Conservation (phyloP, 2,888 invertebrate species). For the Marronus borbonicus region DNA sequence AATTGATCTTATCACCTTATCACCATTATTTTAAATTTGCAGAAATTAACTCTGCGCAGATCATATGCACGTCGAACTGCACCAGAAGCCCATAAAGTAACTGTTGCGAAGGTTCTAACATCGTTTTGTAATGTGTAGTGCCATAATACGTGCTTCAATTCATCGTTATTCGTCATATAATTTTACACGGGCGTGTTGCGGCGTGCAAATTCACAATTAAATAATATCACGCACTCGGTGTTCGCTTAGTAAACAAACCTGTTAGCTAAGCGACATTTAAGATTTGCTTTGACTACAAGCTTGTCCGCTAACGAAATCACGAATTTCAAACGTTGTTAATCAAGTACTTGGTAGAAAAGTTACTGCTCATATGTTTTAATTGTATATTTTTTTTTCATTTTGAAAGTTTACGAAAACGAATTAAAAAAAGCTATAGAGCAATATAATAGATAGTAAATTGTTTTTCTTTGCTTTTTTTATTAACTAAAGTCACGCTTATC, state of each 20-base stretch:
- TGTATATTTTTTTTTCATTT: too few relatives aligned
- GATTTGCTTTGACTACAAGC: conserved; percentile 3
- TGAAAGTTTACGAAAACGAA: too few relatives aligned
- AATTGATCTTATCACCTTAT: conserved; percentile 3
- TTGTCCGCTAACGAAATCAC: neutral
- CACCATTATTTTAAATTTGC: conserved; percentile 15
- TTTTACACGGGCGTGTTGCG: conserved; percentile 22
- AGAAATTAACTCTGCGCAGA: neutral
- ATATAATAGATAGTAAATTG: too few relatives aligned
- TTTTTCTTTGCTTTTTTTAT: too few relatives aligned
- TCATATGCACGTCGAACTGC: neutral
- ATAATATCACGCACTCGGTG: conserved; percentile 37
- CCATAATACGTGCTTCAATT: conserved; percentile 37
- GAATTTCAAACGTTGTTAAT: neutral
- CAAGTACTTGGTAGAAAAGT: too few relatives aligned
- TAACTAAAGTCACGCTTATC: too few relatives aligned
- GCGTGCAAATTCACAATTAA: conserved; percentile 41
- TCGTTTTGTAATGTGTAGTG: conserved; percentile 27
- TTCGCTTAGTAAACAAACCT: conserved; percentile 41
- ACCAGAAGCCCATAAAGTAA: conserved; percentile 4
- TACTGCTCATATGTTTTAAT: too few relatives aligned
- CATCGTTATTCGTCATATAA: conserved; percentile 10
- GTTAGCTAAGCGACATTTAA: conserved; percentile 2
- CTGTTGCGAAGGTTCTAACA: conserved; percentile 13
- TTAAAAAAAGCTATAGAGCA: too few relatives aligned